Percentiles rank a stretch among this genome's conserved stretches.
Conservation (phyloP, 2,888 invertebrate species). For the Andrena trimmerana region DNA sequence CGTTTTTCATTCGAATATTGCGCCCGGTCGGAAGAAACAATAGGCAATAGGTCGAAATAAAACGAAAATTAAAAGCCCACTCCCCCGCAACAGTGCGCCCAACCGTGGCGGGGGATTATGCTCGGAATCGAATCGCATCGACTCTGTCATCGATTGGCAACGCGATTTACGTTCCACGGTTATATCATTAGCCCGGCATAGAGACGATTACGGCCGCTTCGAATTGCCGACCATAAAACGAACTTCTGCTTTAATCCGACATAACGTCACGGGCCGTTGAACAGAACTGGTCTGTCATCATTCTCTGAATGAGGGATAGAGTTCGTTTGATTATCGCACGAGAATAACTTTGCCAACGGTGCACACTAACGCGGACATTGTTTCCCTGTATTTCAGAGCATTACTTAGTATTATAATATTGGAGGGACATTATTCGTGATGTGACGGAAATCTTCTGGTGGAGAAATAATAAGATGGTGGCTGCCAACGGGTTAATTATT, state of each 20-base stretch:
- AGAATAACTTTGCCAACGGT: constrained; percentile 17
- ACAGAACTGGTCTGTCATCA: constrained; percentile 49
- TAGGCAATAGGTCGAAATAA: constrained; percentile 16
- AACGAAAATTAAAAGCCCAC: constrained; percentile 10
- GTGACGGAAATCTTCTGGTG: too few species aligned
- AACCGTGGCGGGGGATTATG: not conserved
- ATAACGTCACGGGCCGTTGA: constrained; percentile 68
- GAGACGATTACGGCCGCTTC: constrained; percentile 57
- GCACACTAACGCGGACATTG: not conserved
- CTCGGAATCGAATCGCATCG: constrained; percentile 12
- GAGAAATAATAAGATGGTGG: too few species aligned
- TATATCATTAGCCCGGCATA: constrained; percentile 56
- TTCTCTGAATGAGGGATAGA: constrained; percentile 43
- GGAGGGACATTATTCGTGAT: too few species aligned
- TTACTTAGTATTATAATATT: not conserved
- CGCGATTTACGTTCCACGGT: constrained; percentile 48
- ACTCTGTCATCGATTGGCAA: constrained; percentile 39
- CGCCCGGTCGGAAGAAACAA: not conserved
- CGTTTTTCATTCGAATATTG: constrained; percentile 8
- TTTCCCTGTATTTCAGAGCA: not conserved
- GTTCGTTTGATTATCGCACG: constrained; percentile 20
- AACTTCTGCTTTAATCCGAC: constrained; percentile 77
- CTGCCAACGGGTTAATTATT: too few species aligned
- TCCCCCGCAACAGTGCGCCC: not conserved
- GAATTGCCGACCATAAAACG: constrained; percentile 71